Base-by-base conservation (phyloP, 2,113 vertebrate genomes). In the Dicerorhinus sumatrensis region DNA sequence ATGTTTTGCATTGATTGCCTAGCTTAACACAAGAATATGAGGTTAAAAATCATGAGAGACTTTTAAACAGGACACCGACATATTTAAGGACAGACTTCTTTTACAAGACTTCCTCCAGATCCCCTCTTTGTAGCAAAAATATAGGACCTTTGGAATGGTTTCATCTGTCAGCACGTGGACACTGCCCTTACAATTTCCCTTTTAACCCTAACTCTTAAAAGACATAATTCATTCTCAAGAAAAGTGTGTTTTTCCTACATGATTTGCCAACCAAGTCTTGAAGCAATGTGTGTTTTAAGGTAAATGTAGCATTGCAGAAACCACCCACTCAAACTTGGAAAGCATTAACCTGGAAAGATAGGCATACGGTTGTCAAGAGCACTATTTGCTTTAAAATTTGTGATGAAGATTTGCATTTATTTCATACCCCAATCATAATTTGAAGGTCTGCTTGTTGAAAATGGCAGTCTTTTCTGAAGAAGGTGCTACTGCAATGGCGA, bases 371-470 rank as follows among this genome's bases (percentile, higher is more conserved):
- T 96, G 21, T 76, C 25, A 95, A 79, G 29, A 62, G 29, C 4
- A 58, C 23, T 80, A 4, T 76, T 94, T 65, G 48, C 17, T 90
- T 85, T 75, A 60, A 79, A 86, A 70, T 70, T 65, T 84, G 75
- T 67, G 67, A 75, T 46, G 14, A 23, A 46, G 31, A 85, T 58
- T 90, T 80, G 29, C 17, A 94, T 97, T 67, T 93, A 31, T 27
- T 97, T 97, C 96, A 89, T 33, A 46, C 2, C n/a, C 20, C 46
- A 42, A 58, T 17, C 10, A 96, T 31, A 96, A 91, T 25, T n/a
- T 62, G 81, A 84, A 94, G 72, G 8, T 8, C 9, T 91, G 23
- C 31, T 54, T 0, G 0, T 60, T 46, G 27, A 5, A 91, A 85
- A 31, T 4, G 3, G 12, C 88, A 36, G 17, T 14, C 29, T 69